Base-by-base conservation (phyloP, 2,888 invertebrate genomes). In the Calameuta idolon region DNA sequence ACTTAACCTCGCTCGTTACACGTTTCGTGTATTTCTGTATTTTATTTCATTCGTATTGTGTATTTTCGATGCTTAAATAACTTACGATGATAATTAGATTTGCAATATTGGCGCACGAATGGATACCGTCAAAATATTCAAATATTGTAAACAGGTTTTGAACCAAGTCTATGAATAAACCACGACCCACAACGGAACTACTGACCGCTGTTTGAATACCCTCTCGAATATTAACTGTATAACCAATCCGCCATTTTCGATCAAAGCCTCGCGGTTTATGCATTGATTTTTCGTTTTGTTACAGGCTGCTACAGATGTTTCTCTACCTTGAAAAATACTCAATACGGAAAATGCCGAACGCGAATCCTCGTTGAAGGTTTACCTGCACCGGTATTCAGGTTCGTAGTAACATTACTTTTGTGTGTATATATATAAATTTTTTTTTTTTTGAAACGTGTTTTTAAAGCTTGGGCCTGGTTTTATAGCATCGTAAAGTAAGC, bases 401-500 rank as follows among this genome's bases (percentile, higher is more conserved):
- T 55, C 2, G 55, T 55, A 9, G 23, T 23, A 9, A 23, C 55
- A 15, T 40, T 40, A 40, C 23, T 23, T 9, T 15, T 55, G 23
- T 15, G 1, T 40, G 3, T 30, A 4, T 69, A 3, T 69, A 1
- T 71, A 30, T n/a, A n/a, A n/a, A n/a, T n/a, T n/a, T n/a, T n/a
- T 30, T n/a, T 11, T 33, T 69, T 30, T 30, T 69, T 12, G 5
- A 55, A 9, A 31, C 31, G 71, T 81, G 83, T 85, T 86, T 87
- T 87, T 82, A 80, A 83, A 84, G 83, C 81, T 80, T 75, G 75
- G 34, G 69, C 77, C 77, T 79, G 83, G 82, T 83, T 87, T 87
- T 84, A 87, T 83, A 78, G 81, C 79, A 83, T 83, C 86, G 83
- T 87, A 87, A 87, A 88, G 83, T 79, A 80, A 78, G 75, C 78